Evolutionary conservation across 2,888 invertebrate genomes (phyloP), one percentile per base, ranked within the genome.

Genomic region (Acleris cristana): DNA sequence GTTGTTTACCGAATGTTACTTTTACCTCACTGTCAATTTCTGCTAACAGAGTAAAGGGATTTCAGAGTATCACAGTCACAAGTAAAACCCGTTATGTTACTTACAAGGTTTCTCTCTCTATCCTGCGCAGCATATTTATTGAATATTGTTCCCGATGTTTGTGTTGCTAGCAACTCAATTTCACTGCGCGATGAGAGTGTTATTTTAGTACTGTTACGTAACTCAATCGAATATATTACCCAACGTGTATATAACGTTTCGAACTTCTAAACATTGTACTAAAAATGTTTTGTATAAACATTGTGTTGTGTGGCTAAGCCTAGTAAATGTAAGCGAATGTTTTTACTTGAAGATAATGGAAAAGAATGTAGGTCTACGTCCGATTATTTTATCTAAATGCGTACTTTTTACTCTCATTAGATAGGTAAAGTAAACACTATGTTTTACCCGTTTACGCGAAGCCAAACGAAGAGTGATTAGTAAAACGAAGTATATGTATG

Each of bases 221-320:
- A 58, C 26, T 18, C 23, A 45, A 48, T 58, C 48, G 18, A 48
- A 58, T 48, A 7, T 23, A 45, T 58, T 48, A 48, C 58, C 45
- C 58, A 58, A 58, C 48, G 3, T 57, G 23, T 26, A 45, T 48
- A 21, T 23, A 57, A 57, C 57, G 45, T 56, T 21, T 40, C 44
- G 45, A 23, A 45, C 57, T 18, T 57, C 57, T 19, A 48, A 58
- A 58, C 58, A 26, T 40, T 45, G 45, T 48, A 48, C 48, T 58
- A 58, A 48, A 58, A 58, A 58, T 58, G 58, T 18, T 58, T 26
- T 48, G 48, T 26, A 48, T 58, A 58, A 58, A 58, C 58, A 58
- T 21, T 6, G 40, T 44, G 56, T 21, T 6, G 40, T 44, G 56
- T 19, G 57, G 45, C 19, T 21, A 23, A 26, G 23, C 48, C 51